Base-by-base conservation (phyloP, 1,140 invertebrate species). In the Branchinecta lynchi region DNA sequence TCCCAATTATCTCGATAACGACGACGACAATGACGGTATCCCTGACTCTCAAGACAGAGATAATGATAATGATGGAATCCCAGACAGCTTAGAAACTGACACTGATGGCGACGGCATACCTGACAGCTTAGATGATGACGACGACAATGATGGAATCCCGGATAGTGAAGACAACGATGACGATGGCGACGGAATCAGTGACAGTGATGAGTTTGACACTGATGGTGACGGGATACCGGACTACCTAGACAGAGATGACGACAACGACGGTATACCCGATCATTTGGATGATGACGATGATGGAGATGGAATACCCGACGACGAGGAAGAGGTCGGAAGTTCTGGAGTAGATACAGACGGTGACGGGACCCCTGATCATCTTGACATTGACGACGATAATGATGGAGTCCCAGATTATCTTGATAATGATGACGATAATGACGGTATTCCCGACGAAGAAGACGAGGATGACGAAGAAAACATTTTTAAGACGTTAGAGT, bases 181-280 rank as follows among this genome's bases (percentile, higher is more conserved):
- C 1, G 32, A 32, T 32, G 32, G 32, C 5, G 32, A 32, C 32
- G 32, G 32, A 5, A 32, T 32, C 32, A 1, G 1, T 32, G 32
- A 32, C 32, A 1, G 32, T 3, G 51, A 82, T 68, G 78, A 82
- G n/a, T n/a, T n/a, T n/a, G n/a, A n/a, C n/a, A n/a, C n/a, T 66
- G 78, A 83, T 69, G 76, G 82, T 71, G 77, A 82, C 78, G 71
- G 65, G 1, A 20, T 60, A 60, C 51, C 51, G 2, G 51, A 60
- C 6, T 3, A 20, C 6, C 3, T 15, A 3, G 12, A 60, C 3
- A 3, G 3, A 3, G 51, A 60, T 60, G 17, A 12, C 3, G 51
- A 60, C 46, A n/a, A n/a, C n/a, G 46, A 51, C 46, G 46, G 46
- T 9, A 51, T 51, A 9, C 46, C 46, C 9, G n/a, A 51, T n/a